Evolutionary conservation across 2,797 vertebrate genomes (phyloP).

Genomic region (Australoheros facetus): DNA sequence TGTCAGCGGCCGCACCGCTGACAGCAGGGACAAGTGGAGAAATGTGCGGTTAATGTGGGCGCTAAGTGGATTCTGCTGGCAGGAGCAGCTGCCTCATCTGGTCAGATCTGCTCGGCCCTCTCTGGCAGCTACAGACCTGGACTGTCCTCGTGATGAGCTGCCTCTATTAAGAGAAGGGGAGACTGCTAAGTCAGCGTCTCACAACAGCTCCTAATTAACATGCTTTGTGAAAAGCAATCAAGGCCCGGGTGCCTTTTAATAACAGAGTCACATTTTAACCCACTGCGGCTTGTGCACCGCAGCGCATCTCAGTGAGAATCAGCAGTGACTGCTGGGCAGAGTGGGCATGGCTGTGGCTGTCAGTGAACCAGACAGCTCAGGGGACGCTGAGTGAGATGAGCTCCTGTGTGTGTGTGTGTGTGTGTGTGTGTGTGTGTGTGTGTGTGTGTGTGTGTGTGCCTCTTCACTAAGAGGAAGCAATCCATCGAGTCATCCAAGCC

Average conservation of each 20-base stretch:
- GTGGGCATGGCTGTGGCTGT: conserved; percentile 24
- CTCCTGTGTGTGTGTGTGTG: neutral
- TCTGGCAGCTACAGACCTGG: conserved; percentile 41
- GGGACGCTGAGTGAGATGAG: conserved; percentile 46
- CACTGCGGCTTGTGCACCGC: conserved; percentile 20
- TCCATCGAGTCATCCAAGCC: conserved; percentile 41
- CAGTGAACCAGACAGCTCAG: conserved; percentile 47
- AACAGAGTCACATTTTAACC: conserved; percentile 28
- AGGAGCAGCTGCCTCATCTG: conserved; percentile 35
- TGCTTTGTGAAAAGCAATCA: conserved; percentile 59
- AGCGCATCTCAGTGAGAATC: conserved; percentile 18
- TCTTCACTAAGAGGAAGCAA: conserved; percentile 27
- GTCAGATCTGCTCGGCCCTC: conserved; percentile 24
- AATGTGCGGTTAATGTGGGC: conserved; percentile 49
- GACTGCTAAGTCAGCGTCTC: conserved; percentile 57
- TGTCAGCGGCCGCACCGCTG: conserved; percentile 14
- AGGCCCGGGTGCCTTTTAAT: conserved; percentile 36
- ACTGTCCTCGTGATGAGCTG: conserved; percentile 32
- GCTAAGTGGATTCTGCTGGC: conserved; percentile 62
- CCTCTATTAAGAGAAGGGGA: conserved; percentile 39
- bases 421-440: neutral
- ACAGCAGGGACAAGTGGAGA: conserved; percentile 23
- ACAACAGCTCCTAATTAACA: conserved; percentile 58
- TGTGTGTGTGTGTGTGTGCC: conserved; percentile 19
- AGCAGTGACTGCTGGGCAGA: conserved; percentile 20